A percentile compares a stretch with the other conserved stretches of the same genome.
Conservation (phyloP, 2,797 vertebrate species). For the Coilia nasus region DNA sequence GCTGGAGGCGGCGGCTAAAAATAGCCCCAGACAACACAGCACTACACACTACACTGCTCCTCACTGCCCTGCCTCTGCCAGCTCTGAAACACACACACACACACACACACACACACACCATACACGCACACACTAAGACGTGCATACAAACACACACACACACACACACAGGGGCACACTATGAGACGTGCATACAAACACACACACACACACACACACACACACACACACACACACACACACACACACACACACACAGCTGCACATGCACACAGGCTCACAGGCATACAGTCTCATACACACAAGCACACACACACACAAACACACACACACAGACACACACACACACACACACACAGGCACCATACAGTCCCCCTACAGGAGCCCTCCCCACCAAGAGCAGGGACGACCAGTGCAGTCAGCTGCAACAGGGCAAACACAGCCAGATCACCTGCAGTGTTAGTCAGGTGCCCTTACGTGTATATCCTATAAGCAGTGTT, state of each 20-base stretch:
- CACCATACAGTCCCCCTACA: background rate
- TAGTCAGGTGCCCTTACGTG: too few relatives aligned
- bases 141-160: too few relatives aligned
- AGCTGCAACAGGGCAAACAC: background rate
- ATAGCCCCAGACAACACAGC: slow-evolving; percentile 35
- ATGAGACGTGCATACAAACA: background rate
- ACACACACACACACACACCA: background rate
- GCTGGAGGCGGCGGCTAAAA: slow-evolving; percentile 46
- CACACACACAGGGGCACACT: too few relatives aligned
- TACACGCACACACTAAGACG: too few relatives aligned
- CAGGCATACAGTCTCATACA: background rate
- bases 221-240: background rate
- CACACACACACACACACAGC: background rate
- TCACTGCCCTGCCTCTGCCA: background rate
- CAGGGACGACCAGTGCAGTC: too few relatives aligned
- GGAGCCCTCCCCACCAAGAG: background rate
- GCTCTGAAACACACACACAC: background rate
- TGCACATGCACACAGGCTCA: background rate
- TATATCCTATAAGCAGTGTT: too few relatives aligned
- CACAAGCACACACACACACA: background rate
- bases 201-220: background rate
- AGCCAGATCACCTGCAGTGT: too few relatives aligned
- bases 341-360: background rate
- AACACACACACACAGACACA: too few relatives aligned
- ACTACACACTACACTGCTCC: background rate